A percentile compares a stretch with the other conserved stretches of the same genome.
These are phyloP conservation scores for Microhierax caerulescens DNA, from an alignment of 2,797 vertebrate species.

Conservation along the genomic window DNA sequence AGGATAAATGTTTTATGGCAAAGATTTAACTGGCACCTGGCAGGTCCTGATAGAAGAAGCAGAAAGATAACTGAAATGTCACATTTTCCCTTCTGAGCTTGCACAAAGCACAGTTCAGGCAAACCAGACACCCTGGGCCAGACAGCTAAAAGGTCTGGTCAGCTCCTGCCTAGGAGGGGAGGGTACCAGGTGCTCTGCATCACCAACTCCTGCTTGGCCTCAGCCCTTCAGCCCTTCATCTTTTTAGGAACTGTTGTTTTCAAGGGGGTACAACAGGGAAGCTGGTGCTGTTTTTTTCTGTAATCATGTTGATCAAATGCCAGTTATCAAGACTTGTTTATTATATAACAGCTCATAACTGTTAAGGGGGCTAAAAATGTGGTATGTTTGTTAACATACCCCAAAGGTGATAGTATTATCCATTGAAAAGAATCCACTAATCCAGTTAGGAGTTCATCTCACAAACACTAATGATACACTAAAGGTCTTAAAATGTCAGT, in stretches of 20 bases:
- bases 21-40: background rate
- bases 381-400: background rate
- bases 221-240: fast-evolving
- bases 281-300: background rate
- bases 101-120: background rate
- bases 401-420: background rate
- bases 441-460: background rate
- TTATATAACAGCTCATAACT: background rate
- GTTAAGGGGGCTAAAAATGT: background rate
- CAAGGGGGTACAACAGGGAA: background rate
- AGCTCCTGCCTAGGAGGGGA: background rate
- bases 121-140: background rate
- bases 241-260: background rate
- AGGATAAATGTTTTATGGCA: background rate
- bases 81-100: background rate
- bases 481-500: background rate
- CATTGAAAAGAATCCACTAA: background rate
- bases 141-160: background rate
- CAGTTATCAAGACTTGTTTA: background rate
- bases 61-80: conserved; percentile 9
- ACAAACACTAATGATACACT: background rate
- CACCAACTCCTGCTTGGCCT: background rate
- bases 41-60: background rate
- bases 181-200: fast-evolving
- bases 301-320: background rate